Evolutionary conservation across 2,888 invertebrate species (phyloP), one percentile per base, ranked within the genome.

Genomic region (Tetramorium bicarinatum): DNA sequence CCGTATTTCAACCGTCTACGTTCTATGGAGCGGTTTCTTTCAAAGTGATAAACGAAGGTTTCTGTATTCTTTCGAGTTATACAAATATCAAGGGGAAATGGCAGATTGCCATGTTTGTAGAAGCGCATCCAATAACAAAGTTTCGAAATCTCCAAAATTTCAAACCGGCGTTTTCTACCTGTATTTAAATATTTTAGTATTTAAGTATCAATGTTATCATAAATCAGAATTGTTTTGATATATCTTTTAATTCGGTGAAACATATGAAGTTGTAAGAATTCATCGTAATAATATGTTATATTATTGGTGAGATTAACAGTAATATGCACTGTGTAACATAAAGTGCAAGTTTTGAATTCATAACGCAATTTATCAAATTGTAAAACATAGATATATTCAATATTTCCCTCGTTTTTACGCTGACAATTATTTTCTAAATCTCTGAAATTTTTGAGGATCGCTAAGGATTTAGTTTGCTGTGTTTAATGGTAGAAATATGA

Each of bases 1-100:
- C 47, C 72, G 13, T 72, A 72, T 80, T 71, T 80, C 72, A 80
- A 71, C 47, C 47, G 74, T 61, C 47, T 71, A 59, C n/a, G 13
- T 80, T 47, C 59, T n/a, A 59, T 38, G 38, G 6, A 59, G 47
- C 21, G 34, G 79, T 80, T 80, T 59, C 59, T 80, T 71, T 59
- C 59, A 38, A 80, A 71, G 71, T 71, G 79, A 80, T 72, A 80
- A 80, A 71, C 72, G 56, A 72, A 59, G 21, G 59, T 72, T 71
- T 47, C 72, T 59, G 38, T 59, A 47, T 38, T 71, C 72, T 18
- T 72, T 71, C 71, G 59, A 34, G 59, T 71, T 80, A 59, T 61
- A 80, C 71, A 72, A 80, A 80, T 71, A 71, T 80, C 67, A 71
- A 8, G 8, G 13, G 25, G 52, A 71, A 38, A 61, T 80, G 79